These are phyloP conservation scores for Rhagologus leucostigma DNA, from an alignment of 2,113 vertebrate genomes.

Conservation along the genomic window DNA sequence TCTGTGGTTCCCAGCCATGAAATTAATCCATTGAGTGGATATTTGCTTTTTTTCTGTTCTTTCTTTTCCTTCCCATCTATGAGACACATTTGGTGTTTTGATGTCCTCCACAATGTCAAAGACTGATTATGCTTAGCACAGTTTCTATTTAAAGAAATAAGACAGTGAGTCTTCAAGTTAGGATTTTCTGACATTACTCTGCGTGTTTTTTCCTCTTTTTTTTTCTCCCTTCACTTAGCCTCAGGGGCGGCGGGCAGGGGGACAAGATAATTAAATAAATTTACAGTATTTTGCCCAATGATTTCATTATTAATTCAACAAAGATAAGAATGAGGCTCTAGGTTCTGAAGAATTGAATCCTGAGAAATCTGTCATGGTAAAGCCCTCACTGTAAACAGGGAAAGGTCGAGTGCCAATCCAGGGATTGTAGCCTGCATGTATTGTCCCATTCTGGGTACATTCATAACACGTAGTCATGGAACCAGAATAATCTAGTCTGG, in stretches of 20 bases:
- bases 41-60: neutral
- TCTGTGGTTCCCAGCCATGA: neutral
- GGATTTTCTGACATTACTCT: neutral
- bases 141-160: neutral
- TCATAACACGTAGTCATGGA: neutral
- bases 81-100: neutral
- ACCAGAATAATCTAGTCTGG: neutral
- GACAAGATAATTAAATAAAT: neutral
- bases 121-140: neutral
- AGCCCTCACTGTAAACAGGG: neutral
- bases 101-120: neutral
- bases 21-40: conserved; percentile 17
- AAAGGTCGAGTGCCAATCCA: neutral
- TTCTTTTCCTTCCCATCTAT: neutral
- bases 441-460: neutral
- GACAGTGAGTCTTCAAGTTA: neutral
- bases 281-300: neutral
- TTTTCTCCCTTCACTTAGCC: neutral
- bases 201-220: neutral
- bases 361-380: neutral
- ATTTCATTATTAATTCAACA: neutral
- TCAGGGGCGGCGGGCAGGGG: accelerated
- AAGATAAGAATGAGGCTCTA: neutral
- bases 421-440: neutral
- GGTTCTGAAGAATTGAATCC: neutral